Evolutionary conservation across 2,888 invertebrate genomes (phyloP).

Genomic region (Chymomyza procnemis): DNA sequence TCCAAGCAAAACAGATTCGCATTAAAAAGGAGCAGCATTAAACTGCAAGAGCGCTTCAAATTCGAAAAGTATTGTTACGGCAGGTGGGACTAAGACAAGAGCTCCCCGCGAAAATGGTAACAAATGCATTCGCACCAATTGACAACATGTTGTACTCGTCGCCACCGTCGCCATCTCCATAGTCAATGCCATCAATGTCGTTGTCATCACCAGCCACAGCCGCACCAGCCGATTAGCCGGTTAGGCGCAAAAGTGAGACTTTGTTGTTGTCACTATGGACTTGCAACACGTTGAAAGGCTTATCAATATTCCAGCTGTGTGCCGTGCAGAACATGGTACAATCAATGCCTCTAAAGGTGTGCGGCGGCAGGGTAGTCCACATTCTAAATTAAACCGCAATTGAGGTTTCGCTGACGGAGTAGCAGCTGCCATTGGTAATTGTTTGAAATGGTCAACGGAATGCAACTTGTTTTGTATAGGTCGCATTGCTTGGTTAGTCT

Average conservation of each 20-base stretch:
- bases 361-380: slow-evolving; percentile 37
- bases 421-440: slow-evolving; percentile 53
- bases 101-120: slow-evolving; percentile 52
- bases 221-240: slow-evolving; percentile 50
- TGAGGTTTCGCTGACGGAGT: slow-evolving; percentile 44
- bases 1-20: slow-evolving; percentile 5
- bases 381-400: slow-evolving; percentile 73
- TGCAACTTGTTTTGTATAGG: slow-evolving; percentile 73
- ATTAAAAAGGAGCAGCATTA: neutral
- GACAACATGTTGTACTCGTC: slow-evolving; percentile 42
- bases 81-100: slow-evolving; percentile 17
- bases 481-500: slow-evolving; percentile 9
- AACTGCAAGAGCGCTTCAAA: neutral
- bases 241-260: slow-evolving; percentile 21
- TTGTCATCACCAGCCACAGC: slow-evolving; percentile 15
- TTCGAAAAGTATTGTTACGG: neutral
- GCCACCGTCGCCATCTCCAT: neutral
- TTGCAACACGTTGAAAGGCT: slow-evolving; percentile 35
- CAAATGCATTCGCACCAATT: slow-evolving; percentile 72
- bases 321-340: slow-evolving; percentile 47
- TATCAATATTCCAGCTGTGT: slow-evolving; percentile 76
- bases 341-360: slow-evolving; percentile 40
- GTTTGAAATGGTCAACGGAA: slow-evolving; percentile 77
- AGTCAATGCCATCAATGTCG: neutral
- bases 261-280: slow-evolving; percentile 20